phyloP scores from a whole-genome alignment of 2,797 vertebrate species.

The Poeciliopsis turneri region DNA sequence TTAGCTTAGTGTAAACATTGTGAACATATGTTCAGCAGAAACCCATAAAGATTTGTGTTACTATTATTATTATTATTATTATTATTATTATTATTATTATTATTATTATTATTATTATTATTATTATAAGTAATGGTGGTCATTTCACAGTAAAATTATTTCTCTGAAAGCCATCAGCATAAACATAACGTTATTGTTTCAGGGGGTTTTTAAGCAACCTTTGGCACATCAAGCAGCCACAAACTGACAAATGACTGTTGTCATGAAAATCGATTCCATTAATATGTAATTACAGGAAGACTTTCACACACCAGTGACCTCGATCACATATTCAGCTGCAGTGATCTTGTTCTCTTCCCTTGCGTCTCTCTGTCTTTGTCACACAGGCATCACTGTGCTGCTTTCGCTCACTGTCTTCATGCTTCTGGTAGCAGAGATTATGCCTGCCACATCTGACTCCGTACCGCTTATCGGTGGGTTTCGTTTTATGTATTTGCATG shows the following conservation, averaged over 20 bases:
- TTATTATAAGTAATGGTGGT: neutral
- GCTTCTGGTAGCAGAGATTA: slow-evolving; percentile 95
- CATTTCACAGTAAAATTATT: neutral
- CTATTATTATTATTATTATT: too few species aligned
- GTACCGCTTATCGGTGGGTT: slow-evolving; percentile 90
- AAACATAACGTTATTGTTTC: slow-evolving; percentile 16
- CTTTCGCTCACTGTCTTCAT: slow-evolving; percentile 93
- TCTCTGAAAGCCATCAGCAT: neutral
- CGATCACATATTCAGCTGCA: slow-evolving; percentile 45
- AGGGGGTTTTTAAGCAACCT: slow-evolving; percentile 25
- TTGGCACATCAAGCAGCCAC: slow-evolving; percentile 18
- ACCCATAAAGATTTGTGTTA: neutral
- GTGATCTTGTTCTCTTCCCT: slow-evolving; percentile 35
- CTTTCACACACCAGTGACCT: slow-evolving; percentile 48
- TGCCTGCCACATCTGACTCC: slow-evolving; percentile 93
- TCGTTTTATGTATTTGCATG: slow-evolving; percentile 13
- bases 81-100: too few species aligned
- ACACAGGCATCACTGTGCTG: slow-evolving; percentile 91
- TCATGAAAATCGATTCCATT: slow-evolving; percentile 44
- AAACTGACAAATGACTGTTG: slow-evolving; percentile 50
- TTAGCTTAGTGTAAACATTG: neutral
- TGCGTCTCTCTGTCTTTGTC: slow-evolving; percentile 33
- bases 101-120: neutral
- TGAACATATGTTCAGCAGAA: neutral
- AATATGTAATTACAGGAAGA: slow-evolving; percentile 50